Conservation (phyloP, 2,888 invertebrate genomes). For the Cephus rjabovi region DNA sequence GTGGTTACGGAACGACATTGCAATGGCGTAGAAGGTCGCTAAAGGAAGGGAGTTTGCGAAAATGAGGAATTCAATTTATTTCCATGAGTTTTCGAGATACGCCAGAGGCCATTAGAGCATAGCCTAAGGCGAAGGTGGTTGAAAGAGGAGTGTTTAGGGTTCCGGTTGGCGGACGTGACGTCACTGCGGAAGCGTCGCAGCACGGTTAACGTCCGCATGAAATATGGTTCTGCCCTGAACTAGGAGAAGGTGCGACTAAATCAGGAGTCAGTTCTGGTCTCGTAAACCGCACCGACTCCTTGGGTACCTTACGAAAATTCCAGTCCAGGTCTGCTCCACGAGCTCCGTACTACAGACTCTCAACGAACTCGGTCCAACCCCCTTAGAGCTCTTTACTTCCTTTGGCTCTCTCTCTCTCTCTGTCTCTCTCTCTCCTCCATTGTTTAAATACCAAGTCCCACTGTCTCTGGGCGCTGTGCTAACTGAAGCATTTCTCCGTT, state of each 20-base stretch:
- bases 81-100: neutral
- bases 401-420: slow-evolving; percentile 8
- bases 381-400: slow-evolving; percentile 18
- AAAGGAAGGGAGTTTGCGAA: neutral
- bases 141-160: slow-evolving; percentile 21
- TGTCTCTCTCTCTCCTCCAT: neutral
- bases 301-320: neutral
- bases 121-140: neutral
- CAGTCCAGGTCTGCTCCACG: neutral
- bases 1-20: neutral
- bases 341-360: neutral
- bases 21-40: neutral
- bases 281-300: neutral
- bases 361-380: slow-evolving; percentile 2
- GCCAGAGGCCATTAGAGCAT: neutral
- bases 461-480: neutral
- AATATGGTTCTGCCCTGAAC: slow-evolving; percentile 17
- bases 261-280: neutral
- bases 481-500: neutral
- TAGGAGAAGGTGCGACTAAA: neutral
- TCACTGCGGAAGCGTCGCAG: slow-evolving; percentile 35
- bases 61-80: neutral
- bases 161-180: slow-evolving; percentile 26
- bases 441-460: neutral
- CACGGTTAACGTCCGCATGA: slow-evolving; percentile 35